Evolutionary conservation across 2,888 invertebrate genomes (phyloP).

Genomic region (Cactoblastis cactorum): DNA sequence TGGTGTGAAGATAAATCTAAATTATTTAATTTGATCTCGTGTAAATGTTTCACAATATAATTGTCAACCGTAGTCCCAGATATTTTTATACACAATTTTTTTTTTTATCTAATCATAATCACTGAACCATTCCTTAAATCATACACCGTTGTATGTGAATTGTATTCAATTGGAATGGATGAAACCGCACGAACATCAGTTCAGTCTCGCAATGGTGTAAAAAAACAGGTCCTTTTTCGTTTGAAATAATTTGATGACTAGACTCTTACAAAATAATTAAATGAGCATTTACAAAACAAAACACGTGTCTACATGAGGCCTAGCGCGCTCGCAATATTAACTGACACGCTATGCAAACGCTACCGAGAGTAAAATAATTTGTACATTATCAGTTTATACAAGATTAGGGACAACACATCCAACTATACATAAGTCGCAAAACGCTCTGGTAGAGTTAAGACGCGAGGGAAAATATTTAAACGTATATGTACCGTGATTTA

Average conservation of each 20-base stretch:
- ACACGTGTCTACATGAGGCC: constrained; percentile 39
- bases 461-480: too few relatives aligned
- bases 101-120: constrained; percentile 18
- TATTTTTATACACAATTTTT: constrained; percentile 3
- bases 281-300: constrained; percentile 76
- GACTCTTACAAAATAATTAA: constrained; percentile 75
- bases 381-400: constrained; percentile 30
- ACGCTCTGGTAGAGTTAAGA: too few relatives aligned
- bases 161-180: constrained; percentile 29
- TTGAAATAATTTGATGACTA: constrained; percentile 74
- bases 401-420: not conserved
- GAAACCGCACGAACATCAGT: constrained; percentile 22
- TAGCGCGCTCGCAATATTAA: constrained; percentile 38
- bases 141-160: constrained; percentile 29
- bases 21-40: constrained; percentile 7
- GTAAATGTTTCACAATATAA: not conserved
- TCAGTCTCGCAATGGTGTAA: constrained; percentile 31
- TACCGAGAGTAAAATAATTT: constrained; percentile 29
- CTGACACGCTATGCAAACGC: constrained; percentile 9
- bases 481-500: too few relatives aligned
- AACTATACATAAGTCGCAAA: not conserved
- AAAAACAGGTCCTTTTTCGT: constrained; percentile 50
- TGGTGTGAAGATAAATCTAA: not conserved
- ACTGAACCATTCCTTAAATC: constrained; percentile 35
- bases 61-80: not conserved